Evolutionary conservation across 2,113 vertebrate genomes (phyloP).

Genomic region (Myotis lucifugus): DNA sequence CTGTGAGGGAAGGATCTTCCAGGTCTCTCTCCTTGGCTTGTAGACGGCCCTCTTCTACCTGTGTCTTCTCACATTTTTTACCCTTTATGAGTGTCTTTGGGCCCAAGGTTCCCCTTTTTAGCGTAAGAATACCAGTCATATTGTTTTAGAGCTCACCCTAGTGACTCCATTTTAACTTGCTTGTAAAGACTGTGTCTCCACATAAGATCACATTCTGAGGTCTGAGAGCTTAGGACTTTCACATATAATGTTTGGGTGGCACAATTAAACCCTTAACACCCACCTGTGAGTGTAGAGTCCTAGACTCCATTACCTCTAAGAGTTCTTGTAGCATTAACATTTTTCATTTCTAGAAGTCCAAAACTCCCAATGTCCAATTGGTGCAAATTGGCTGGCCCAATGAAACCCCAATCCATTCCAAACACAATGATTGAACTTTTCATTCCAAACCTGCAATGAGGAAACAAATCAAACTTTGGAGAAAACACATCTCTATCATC

Average conservation of each 20-base stretch:
- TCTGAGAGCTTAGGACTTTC: neutral
- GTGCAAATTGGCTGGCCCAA: neutral
- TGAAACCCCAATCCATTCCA: neutral
- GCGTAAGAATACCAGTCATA: neutral
- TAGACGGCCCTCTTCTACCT: neutral
- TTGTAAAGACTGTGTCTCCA: neutral
- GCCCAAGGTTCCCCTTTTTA: neutral
- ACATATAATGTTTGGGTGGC: neutral
- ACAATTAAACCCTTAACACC: neutral
- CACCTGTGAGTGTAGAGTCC: neutral
- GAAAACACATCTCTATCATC: neutral
- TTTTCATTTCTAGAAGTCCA: neutral
- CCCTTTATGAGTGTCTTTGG: neutral
- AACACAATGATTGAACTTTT: neutral
- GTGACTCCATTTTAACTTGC: neutral
- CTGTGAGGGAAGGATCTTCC: neutral
- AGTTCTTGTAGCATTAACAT: neutral
- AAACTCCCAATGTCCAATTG: neutral
- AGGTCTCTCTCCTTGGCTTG: neutral
- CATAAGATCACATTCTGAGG: slow-evolving; percentile 4
- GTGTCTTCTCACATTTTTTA: neutral
- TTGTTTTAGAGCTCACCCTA: neutral
- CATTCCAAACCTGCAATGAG: neutral
- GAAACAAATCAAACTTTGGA: neutral
- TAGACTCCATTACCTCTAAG: neutral